phyloP scores from a whole-genome alignment of 2,888 invertebrate species.

The Portevinia maculata region DNA sequence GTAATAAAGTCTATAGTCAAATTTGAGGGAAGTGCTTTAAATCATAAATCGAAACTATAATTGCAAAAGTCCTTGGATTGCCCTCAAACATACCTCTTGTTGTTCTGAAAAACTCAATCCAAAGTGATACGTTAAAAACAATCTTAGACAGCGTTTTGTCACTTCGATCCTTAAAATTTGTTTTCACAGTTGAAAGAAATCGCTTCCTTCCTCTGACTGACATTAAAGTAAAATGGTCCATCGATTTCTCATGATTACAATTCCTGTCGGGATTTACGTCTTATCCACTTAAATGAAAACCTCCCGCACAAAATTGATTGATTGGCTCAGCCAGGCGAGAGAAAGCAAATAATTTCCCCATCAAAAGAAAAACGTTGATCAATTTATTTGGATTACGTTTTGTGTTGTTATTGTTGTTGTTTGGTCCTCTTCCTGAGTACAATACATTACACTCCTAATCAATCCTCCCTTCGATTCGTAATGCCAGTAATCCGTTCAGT shows the following conservation, averaged over 20 bases:
- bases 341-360: constrained; percentile 54
- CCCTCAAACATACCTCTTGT: too few relatives aligned
- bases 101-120: too few relatives aligned
- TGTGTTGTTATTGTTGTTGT: neutral
- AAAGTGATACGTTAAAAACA: too few relatives aligned
- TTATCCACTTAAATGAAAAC: neutral
- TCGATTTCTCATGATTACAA: constrained; percentile 52
- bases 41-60: too few relatives aligned
- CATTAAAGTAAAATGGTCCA: constrained; percentile 14
- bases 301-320: constrained; percentile 32
- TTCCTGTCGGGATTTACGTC: neutral
- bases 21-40: too few relatives aligned
- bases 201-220: neutral
- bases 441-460: constrained; percentile 46
- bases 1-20: too few relatives aligned
- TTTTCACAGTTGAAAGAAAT: neutral
- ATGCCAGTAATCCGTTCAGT: constrained; percentile 39
- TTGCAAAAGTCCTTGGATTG: too few relatives aligned
- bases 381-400: constrained; percentile 55
- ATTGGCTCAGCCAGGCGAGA: constrained; percentile 29
- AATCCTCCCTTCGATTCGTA: constrained; percentile 43
- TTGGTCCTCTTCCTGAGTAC: neutral
- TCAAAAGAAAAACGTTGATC: constrained; percentile 55
- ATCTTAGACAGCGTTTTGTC: too few relatives aligned
- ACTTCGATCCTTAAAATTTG: neutral